phyloP scores from a whole-genome alignment of 1,140 invertebrate genomes.

The Helicoverpa armigera region DNA sequence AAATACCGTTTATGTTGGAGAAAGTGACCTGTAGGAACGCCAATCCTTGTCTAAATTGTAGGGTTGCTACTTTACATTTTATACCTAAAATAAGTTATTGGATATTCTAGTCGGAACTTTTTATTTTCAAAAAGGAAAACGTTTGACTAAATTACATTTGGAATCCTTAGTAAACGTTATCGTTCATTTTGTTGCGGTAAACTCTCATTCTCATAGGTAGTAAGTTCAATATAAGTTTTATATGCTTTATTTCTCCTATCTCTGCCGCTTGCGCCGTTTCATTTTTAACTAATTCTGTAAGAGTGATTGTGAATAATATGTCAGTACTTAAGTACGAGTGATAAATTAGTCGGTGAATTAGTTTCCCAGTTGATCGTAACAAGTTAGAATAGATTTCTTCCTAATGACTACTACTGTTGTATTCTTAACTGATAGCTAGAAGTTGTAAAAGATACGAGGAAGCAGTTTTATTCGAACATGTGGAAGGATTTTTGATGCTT shows the following conservation, averaged over 20 bases:
- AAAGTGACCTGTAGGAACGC: neutral
- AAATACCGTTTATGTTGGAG: slow-evolving; percentile 32
- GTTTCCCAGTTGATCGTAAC: neutral
- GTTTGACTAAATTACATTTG: neutral
- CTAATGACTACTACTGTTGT: neutral
- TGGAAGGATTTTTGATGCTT: too few relatives aligned
- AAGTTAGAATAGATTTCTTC: neutral
- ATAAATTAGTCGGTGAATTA: slow-evolving; percentile 2
- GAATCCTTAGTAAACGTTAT: too few relatives aligned
- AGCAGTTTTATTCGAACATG: too few relatives aligned
- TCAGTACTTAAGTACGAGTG: neutral
- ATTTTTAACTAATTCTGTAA: too few relatives aligned
- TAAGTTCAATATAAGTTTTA: too few relatives aligned
- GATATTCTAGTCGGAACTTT: neutral
- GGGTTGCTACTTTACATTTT: neutral
- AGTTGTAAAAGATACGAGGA: neutral
- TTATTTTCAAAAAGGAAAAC: neutral
- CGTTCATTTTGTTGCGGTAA: too few relatives aligned
- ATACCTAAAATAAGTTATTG: neutral
- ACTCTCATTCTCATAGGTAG: too few relatives aligned
- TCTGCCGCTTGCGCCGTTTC: too few relatives aligned
- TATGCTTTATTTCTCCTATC: too few relatives aligned
- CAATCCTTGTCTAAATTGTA: neutral
- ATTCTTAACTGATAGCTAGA: neutral
- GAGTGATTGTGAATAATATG: neutral